Conservation (phyloP, 92 coral and sea anemone species). For the Parazoanthus swiftii region DNA sequence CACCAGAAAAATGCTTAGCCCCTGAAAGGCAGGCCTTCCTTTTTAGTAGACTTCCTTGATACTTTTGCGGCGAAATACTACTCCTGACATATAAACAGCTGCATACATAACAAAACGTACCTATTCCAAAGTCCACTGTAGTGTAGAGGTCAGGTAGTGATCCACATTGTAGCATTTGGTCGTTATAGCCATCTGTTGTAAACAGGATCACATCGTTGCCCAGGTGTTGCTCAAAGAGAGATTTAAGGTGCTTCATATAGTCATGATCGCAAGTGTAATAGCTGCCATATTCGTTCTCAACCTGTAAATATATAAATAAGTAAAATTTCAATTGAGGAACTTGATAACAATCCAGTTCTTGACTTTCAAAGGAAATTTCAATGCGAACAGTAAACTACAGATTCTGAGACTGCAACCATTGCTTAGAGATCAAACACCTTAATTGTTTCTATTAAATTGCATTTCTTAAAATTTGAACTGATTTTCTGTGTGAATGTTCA, state of each 20-base stretch:
- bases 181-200: slow-evolving; percentile 78
- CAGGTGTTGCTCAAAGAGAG: slow-evolving; percentile 73
- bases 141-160: slow-evolving; percentile 84
- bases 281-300: slow-evolving; percentile 98
- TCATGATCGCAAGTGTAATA: slow-evolving; percentile 91
- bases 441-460: not conserved
- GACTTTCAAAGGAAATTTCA: not conserved
- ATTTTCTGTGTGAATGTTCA: no score
- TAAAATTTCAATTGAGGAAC: not conserved
- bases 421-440: not conserved
- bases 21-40: not conserved
- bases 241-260: slow-evolving; percentile 81
- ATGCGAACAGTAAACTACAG: not conserved
- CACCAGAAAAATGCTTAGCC: not conserved
- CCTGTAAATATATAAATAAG: slow-evolving; percentile 45
- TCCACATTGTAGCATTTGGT: slow-evolving; percentile 78
- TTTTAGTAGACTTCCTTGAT: not conserved
- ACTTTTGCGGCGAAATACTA: no score
- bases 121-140: slow-evolving; percentile 96
- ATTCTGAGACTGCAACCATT: not conserved
- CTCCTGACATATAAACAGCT: not conserved
- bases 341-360: not conserved
- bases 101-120: slow-evolving; percentile 36
- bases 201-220: slow-evolving; percentile 90
- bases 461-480: no score